Evolutionary conservation across 2,113 vertebrate species (phyloP), one percentile per base, ranked within the genome.

Genomic region (Spermophilus dauricus): DNA sequence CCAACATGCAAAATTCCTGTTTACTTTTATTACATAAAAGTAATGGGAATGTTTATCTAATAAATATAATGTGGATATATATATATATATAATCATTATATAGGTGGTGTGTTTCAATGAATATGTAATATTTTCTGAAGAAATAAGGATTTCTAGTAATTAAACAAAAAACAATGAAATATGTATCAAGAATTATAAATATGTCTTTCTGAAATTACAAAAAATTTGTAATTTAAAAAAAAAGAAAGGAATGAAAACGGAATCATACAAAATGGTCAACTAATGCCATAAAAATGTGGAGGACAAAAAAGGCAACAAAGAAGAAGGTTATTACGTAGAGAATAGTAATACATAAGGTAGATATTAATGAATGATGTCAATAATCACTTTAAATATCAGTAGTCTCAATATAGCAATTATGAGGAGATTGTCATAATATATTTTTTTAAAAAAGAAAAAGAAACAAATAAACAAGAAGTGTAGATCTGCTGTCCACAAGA

Each of bases 121-220:
- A 58, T 58, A 58, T 20, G 18, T 58, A 22, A 20, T 58, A 20
- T 58, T 58, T 58, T 58, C 56, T 58, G 56, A 58, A 58, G 20
- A 22, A 58, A 58, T 58, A 58, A 58, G 56, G 56, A 58, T 58
- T 22, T 58, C 56, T 58, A 58, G 56, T 58, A 20, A 58, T 58
- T 24, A 58, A 84, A 67, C n/a, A 95, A 70, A 78, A 93, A 85
- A 75, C 85, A 53, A 67, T 91, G 30, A 58, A 39, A 70, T 77
- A 14, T 65, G 7, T 87, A 88, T 82, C 26, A 93, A 42, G n/a
- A 89, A 94, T 86, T 87, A 32, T 67, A 88, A 92, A 13, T 88
- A 81, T 91, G 18, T 30, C 73, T 95, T 97, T 93, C 18, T 69
- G 67, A 89, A 72, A 69, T 86, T 53, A 58, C 24, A 22, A 58